Conservation (phyloP, 1,140 invertebrate genomes). For the Macrosteles quadrilineatus region DNA sequence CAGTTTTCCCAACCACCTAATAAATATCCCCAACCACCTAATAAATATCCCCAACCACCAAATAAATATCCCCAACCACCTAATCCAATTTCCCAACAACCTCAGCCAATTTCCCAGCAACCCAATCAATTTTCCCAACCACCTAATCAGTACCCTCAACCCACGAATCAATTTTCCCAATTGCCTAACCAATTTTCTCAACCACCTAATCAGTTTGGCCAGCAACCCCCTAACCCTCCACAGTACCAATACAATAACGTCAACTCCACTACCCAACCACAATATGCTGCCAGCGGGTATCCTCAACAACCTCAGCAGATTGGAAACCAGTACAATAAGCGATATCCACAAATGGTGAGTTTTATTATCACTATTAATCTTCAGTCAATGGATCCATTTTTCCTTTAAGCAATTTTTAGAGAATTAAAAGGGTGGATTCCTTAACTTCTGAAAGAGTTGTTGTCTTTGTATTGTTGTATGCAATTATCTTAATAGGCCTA, state of each 20-base stretch:
- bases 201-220: not conserved
- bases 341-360: slow-evolving; percentile 33
- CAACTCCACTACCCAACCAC: no score
- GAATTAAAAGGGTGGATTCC: no score
- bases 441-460: no score
- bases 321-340: slow-evolving; percentile 2
- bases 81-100: not conserved
- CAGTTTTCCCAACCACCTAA: not conserved
- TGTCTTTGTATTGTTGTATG: no score
- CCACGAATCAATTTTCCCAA: not conserved
- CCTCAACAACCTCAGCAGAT: slow-evolving; percentile 2
- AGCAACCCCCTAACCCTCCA: not conserved
- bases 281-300: not conserved
- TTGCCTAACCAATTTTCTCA: not conserved
- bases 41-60: no score
- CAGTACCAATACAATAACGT: no score
- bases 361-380: not conserved
- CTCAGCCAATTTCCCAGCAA: not conserved
- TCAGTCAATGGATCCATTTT: no score
- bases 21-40: no score
- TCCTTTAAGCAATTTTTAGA: no score
- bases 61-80: no score
- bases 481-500: no score
- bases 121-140: not conserved
- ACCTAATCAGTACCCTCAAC: not conserved